Conservation (phyloP, 2,888 invertebrate genomes). For the Aelia acuminata region DNA sequence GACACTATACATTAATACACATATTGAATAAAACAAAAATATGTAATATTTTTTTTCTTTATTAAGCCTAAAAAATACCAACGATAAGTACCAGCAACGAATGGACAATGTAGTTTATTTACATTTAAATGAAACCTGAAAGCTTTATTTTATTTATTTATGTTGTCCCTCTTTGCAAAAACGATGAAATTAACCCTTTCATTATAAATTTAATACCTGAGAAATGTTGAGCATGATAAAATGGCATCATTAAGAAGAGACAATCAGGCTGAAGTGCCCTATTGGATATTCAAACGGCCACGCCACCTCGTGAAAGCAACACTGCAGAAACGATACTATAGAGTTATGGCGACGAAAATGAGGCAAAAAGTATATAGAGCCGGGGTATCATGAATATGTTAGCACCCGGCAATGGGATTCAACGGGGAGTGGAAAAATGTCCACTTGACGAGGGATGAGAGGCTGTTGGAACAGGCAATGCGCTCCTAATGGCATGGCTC, state of each 20-base stretch:
- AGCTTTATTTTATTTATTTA: neutral
- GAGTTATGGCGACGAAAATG: constrained; percentile 10
- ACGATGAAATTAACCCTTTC: neutral
- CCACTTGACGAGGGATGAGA: neutral
- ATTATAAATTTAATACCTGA: neutral
- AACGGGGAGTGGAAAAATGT: neutral
- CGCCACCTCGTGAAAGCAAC: neutral
- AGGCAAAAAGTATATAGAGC: constrained; percentile 5
- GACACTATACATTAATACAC: too few relatives aligned
- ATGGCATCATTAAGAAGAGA: neutral
- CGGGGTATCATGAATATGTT: constrained; percentile 11
- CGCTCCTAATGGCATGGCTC: neutral
- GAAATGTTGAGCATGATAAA: neutral
- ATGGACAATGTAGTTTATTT: neutral
- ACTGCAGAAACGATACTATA: neutral
- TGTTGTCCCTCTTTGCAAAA: neutral
- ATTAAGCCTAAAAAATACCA: neutral
- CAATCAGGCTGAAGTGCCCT: neutral
- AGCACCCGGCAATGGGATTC: neutral
- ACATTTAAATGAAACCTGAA: neutral
- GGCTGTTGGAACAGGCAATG: neutral
- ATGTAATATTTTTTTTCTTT: too few relatives aligned
- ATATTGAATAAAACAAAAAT: too few relatives aligned
- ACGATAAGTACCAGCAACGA: neutral
- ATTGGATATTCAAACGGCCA: neutral